Evolutionary conservation across 1,140 invertebrate species (phyloP).

Genomic region (Heliothis subflexa): DNA sequence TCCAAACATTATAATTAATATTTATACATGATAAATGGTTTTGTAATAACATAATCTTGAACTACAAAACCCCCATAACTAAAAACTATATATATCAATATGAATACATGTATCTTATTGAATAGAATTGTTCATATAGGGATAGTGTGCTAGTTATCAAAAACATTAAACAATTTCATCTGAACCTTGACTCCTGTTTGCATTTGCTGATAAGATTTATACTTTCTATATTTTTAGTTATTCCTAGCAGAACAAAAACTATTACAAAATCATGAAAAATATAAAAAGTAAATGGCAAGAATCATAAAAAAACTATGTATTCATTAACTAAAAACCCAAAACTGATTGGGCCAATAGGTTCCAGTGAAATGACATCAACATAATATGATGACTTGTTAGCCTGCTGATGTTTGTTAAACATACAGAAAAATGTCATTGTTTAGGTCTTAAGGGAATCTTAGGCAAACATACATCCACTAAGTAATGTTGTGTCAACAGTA

Average conservation of each 20-base stretch:
- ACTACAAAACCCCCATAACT: too few relatives aligned
- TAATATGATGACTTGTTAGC: not conserved
- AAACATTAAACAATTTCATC: constrained; percentile 25
- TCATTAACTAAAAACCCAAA: too few relatives aligned
- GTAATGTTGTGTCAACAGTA: constrained; percentile 4
- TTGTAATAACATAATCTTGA: too few relatives aligned
- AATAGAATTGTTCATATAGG: not conserved
- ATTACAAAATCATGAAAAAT: too few relatives aligned
- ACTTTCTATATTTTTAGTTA: not conserved
- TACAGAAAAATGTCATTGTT: constrained; percentile 29
- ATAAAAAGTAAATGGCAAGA: too few relatives aligned
- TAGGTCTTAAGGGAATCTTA: constrained; percentile 12
- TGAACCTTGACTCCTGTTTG: constrained; percentile 22
- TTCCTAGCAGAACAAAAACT: too few relatives aligned
- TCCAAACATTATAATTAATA: too few relatives aligned
- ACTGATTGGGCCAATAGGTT: too few relatives aligned
- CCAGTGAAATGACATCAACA: not conserved
- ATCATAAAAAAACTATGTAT: too few relatives aligned
- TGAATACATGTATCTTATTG: not conserved
- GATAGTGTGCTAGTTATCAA: not conserved
- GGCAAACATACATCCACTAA: not conserved
- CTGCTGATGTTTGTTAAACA: constrained; percentile 20
- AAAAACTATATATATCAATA: too few relatives aligned
- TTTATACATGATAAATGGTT: too few relatives aligned
- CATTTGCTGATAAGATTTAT: constrained; percentile 11